phyloP scores from a whole-genome alignment of 2,113 vertebrate genomes.

The Girardinichthys multiradiatus region DNA sequence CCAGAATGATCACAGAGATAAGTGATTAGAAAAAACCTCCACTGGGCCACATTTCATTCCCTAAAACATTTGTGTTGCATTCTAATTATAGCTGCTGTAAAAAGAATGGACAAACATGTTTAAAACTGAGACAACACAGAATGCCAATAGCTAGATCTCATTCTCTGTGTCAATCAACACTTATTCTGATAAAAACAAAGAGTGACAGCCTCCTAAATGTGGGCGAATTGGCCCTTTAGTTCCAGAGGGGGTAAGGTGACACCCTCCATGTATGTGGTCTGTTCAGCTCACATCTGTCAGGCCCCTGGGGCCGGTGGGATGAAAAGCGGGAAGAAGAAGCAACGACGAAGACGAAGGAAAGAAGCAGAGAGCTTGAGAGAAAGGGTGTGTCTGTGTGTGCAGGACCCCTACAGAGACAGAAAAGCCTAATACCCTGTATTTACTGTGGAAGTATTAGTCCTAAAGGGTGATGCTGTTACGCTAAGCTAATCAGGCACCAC shows the following conservation, averaged over 20 bases:
- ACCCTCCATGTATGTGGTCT: constrained; percentile 81
- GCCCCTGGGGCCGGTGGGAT: constrained; percentile 65
- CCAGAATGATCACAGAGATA: constrained; percentile 7
- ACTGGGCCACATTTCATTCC: constrained; percentile 18
- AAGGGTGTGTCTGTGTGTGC: constrained; percentile 26
- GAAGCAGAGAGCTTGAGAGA: constrained; percentile 29
- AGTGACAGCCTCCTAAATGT: constrained; percentile 76
- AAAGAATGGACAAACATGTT: background rate
- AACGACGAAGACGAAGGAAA: constrained; percentile 46
- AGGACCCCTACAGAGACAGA: constrained; percentile 55
- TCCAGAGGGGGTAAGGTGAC: constrained; percentile 77
- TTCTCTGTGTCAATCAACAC: constrained; percentile 57
- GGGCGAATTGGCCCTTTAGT: constrained; percentile 77
- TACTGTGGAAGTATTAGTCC: constrained; percentile 67
- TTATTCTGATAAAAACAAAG: constrained; percentile 71
- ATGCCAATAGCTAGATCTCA: constrained; percentile 22
- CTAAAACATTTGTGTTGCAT: constrained; percentile 20
- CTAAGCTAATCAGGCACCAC: constrained; percentile 5
- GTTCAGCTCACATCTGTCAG: constrained; percentile 79
- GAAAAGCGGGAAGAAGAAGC: constrained; percentile 37
- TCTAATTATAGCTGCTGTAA: constrained; percentile 6
- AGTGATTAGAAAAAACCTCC: constrained; percentile 27
- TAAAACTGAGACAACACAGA: constrained; percentile 13
- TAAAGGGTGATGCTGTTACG: constrained; percentile 49
- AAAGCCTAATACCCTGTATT: constrained; percentile 65